Evolutionary conservation across 2,888 invertebrate species (phyloP).

Genomic region (Lasius fuliginosus): DNA sequence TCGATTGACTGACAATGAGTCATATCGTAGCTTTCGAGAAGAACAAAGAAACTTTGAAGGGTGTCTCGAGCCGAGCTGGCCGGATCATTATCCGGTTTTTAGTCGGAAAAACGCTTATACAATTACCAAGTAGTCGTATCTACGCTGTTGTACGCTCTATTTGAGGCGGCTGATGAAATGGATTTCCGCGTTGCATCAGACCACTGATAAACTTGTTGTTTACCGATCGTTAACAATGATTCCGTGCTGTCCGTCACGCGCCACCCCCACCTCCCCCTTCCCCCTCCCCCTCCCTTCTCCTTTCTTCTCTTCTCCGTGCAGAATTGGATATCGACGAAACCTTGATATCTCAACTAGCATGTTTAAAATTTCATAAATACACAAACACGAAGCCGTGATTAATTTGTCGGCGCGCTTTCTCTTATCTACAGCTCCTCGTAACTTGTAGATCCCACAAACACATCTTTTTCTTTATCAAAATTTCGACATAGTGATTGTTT

Average conservation of each 20-base stretch:
- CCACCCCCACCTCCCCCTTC: slow-evolving; percentile 3
- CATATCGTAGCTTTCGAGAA: slow-evolving; percentile 19
- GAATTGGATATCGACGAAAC: slow-evolving; percentile 67
- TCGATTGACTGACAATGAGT: slow-evolving; percentile 48
- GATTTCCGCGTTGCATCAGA: slow-evolving; percentile 84
- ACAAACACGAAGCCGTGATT: background rate
- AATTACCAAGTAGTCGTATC: slow-evolving; percentile 71
- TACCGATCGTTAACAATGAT: slow-evolving; percentile 76
- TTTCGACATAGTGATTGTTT: background rate
- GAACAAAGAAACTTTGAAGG: slow-evolving; percentile 65
- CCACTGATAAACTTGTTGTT: slow-evolving; percentile 73
- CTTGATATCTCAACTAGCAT: slow-evolving; percentile 57
- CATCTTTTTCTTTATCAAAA: slow-evolving; percentile 1
- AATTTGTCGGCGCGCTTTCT: background rate
- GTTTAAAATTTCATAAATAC: background rate
- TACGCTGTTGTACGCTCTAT: slow-evolving; percentile 68
- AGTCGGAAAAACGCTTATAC: slow-evolving; percentile 60
- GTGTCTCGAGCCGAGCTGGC: slow-evolving; percentile 54
- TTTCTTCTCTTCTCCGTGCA: slow-evolving; percentile 37
- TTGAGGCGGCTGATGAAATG: slow-evolving; percentile 82
- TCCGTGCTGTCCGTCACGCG: slow-evolving; percentile 16
- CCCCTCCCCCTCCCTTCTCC: slow-evolving; percentile 7
- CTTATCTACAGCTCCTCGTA: background rate
- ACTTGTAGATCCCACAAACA: background rate
- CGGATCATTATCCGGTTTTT: slow-evolving; percentile 65